Evolutionary conservation across 2,888 invertebrate species (phyloP).

Genomic region (Tuta absoluta): DNA sequence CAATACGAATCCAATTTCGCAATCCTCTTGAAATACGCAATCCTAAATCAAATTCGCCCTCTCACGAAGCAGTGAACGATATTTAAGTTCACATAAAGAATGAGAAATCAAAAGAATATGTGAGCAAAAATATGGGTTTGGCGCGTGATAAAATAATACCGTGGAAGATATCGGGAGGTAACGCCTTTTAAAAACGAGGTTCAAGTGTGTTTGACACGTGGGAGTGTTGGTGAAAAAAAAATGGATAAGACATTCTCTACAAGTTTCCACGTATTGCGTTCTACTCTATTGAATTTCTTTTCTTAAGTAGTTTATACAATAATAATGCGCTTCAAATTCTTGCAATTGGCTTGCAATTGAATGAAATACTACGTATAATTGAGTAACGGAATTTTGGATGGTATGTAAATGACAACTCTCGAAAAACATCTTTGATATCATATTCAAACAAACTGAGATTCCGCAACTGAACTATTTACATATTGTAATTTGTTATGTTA

Average conservation of each 20-base stretch:
- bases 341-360: too few relatives aligned
- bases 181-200: conserved; percentile 54
- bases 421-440: too few relatives aligned
- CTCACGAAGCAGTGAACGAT: conserved; percentile 8
- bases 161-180: conserved; percentile 49
- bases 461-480: too few relatives aligned
- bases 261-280: neutral
- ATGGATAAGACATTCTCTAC: conserved; percentile 55
- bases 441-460: too few relatives aligned
- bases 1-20: neutral
- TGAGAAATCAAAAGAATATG: conserved; percentile 8
- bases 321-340: too few relatives aligned
- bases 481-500: neutral
- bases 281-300: neutral
- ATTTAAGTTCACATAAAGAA: conserved; percentile 10
- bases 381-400: too few relatives aligned
- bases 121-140: conserved; percentile 31
- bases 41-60: conserved; percentile 1
- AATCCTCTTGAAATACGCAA: neutral
- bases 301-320: too few relatives aligned
- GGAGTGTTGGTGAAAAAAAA: conserved; percentile 56
- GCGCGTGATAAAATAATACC: conserved; percentile 63
- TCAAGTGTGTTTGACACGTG: conserved; percentile 64
- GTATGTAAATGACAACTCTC: too few relatives aligned
- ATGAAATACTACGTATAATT: too few relatives aligned